Percentiles rank a stretch among this genome's conserved stretches.
Evolutionary conservation across 2,888 invertebrate genomes (phyloP).

Genomic region (Bibio marci): DNA sequence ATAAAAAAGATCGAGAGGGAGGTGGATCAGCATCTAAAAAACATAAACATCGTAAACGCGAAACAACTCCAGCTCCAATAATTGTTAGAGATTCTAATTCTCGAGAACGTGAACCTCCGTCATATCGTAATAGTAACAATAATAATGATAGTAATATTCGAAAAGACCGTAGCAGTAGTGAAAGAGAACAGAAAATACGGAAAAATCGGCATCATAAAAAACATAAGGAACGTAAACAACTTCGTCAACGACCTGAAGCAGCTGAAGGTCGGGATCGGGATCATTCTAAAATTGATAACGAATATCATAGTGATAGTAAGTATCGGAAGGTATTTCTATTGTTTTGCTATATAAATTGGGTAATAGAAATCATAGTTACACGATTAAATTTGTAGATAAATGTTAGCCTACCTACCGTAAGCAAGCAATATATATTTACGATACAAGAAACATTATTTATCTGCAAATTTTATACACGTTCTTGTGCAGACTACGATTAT

Average conservation of each 20-base stretch:
- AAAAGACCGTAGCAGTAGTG: constrained; percentile 5
- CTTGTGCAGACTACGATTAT: no score
- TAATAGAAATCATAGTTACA: no score
- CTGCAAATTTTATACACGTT: no score
- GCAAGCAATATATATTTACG: no score
- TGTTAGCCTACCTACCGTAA: no score
- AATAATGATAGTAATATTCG: constrained; percentile 5
- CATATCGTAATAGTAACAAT: no score
- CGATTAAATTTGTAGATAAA: no score
- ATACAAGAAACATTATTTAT: no score
- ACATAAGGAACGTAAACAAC: constrained; percentile 12
- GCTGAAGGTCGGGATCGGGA: constrained; percentile 1
- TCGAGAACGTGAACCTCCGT: no score
- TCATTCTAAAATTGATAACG: constrained; percentile 6
- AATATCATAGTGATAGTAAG: constrained; percentile 30
- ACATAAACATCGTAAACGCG: constrained; percentile 17
- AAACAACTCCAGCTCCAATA: constrained; percentile 13
- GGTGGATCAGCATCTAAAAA: constrained; percentile 15
- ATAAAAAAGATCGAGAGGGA: constrained; percentile 21
- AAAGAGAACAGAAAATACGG: background rate
- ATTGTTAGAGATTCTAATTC: constrained; percentile 5
- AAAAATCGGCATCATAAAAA: constrained; percentile 1
- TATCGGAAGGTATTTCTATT: no score
- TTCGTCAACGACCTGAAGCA: constrained; percentile 29
- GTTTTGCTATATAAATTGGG: no score